Base-by-base conservation (phyloP, 2,888 invertebrate genomes). In the Amphimallon solstitiale region DNA sequence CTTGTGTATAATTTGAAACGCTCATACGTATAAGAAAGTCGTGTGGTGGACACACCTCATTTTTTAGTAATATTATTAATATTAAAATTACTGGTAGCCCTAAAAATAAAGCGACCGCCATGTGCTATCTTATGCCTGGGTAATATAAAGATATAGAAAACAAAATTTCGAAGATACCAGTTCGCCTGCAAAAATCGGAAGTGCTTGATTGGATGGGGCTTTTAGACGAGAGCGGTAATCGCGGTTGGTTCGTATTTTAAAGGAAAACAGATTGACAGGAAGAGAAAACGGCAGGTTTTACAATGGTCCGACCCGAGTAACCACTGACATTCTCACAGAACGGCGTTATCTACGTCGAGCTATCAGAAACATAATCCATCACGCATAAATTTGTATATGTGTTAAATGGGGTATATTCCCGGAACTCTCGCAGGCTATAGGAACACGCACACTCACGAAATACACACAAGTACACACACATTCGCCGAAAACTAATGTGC, bases 281-380 rank as follows among this genome's bases (percentile, higher is more conserved):
- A 38, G 54, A 54, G 38, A 38, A 54, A 54, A 40, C 15, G 38
- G n/a, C 37, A 38, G 54, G 38, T 54, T 54, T 54, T 54, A 51
- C 51, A 51, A 51, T 51, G 17, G 51, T 51, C 35, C 35, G 51
- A 51, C 51, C 51, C 51, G 35, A 51, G 51, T 51, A 51, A 51
- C 35, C 51, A 35, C 51, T 14, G 51, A 51, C 51, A 51, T 51
- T 51, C 51, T 35, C 51, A 12, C 48, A 46, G 51, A 35, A 7
- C 15, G 35, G 35, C 35, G 51, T 17, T 51, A 51, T 51, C 51
- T 51, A 6, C 35, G 51, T 17, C 17, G 51, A 51, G 51, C 56
- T 54, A 66, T 66, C 66, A 59, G 43, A 66, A 63, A 59, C 63
- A 63, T 66, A 66, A 66, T 66, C 63, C 56, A 66, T 66, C 63